Evolutionary conservation across 2,113 vertebrate genomes (phyloP).

Genomic region (Willisornis vidua): DNA sequence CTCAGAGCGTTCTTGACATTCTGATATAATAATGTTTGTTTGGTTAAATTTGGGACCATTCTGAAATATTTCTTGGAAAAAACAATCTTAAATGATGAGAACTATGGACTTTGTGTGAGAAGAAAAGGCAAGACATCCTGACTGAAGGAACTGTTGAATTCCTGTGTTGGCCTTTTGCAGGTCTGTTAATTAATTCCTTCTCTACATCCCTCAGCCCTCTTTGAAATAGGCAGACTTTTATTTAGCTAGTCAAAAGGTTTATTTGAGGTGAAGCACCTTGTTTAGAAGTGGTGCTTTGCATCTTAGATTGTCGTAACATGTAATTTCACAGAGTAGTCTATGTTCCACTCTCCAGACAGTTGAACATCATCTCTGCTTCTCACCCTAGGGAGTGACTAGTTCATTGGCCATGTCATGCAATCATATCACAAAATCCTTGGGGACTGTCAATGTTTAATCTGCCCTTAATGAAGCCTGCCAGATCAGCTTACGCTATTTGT

Average conservation of each 20-base stretch:
- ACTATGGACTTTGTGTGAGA: not conserved
- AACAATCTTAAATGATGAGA: not conserved
- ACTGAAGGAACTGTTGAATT: not conserved
- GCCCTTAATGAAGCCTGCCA: slow-evolving; percentile 44
- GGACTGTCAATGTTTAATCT: slow-evolving; percentile 58
- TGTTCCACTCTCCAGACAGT: not conserved
- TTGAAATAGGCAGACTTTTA: not conserved
- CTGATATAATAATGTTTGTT: not conserved
- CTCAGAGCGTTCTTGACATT: not conserved
- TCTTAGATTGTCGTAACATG: not conserved
- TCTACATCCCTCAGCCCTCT: not conserved
- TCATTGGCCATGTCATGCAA: slow-evolving; percentile 41
- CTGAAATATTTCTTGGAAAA: not conserved
- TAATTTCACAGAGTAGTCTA: not conserved
- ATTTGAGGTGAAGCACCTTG: slow-evolving; percentile 5
- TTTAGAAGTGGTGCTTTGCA: not conserved
- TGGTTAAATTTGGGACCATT: not conserved
- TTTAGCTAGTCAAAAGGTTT: not conserved
- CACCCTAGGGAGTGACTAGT: slow-evolving; percentile 19
- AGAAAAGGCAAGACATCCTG: not conserved
- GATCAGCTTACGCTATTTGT: slow-evolving; percentile 44
- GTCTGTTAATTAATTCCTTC: not conserved
- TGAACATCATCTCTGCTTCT: slow-evolving; percentile 18
- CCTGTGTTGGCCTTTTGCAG: not conserved
- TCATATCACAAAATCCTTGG: slow-evolving; percentile 52